A percentile compares a stretch with the other conserved stretches of the same genome.
phyloP scores from a whole-genome alignment of 2,797 vertebrate species.

The Sarcophilus harrisii region DNA sequence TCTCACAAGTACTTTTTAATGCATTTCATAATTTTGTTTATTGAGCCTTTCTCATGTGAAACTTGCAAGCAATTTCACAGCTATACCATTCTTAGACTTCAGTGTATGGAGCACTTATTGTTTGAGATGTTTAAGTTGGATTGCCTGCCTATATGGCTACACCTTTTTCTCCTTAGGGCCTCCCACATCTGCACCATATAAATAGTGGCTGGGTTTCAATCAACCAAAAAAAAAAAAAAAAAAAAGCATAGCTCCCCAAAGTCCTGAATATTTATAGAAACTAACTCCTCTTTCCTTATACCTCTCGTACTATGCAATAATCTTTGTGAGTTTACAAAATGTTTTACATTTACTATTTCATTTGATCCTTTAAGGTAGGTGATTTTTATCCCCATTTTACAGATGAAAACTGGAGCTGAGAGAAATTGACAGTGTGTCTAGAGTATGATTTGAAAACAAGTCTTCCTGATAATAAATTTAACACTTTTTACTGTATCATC shows the following conservation, averaged over 20 bases:
- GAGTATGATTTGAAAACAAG: neutral
- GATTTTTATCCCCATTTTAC: neutral
- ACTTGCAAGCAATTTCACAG: neutral
- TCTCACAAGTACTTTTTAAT: constrained; percentile 5
- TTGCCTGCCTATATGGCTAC: neutral
- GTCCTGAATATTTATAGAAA: neutral
- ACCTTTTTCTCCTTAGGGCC: neutral
- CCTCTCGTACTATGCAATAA: neutral
- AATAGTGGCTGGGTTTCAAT: neutral
- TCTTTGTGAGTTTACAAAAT: neutral
- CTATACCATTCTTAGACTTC: neutral
- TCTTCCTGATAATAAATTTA: neutral
- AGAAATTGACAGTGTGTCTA: neutral
- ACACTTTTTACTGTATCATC: neutral
- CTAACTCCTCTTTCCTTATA: neutral
- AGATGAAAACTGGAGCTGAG: neutral
- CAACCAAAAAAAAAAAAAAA: neutral
- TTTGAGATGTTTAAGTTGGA: constrained; percentile 31
- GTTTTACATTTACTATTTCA: neutral
- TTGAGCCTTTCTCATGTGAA: neutral
- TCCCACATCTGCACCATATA: neutral
- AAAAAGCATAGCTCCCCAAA: no score
- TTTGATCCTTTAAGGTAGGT: neutral
- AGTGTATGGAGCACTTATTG: neutral
- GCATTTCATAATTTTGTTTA: constrained; percentile 17